phyloP scores from a whole-genome alignment of 2,888 invertebrate genomes.

The Sialis fuliginosa region DNA sequence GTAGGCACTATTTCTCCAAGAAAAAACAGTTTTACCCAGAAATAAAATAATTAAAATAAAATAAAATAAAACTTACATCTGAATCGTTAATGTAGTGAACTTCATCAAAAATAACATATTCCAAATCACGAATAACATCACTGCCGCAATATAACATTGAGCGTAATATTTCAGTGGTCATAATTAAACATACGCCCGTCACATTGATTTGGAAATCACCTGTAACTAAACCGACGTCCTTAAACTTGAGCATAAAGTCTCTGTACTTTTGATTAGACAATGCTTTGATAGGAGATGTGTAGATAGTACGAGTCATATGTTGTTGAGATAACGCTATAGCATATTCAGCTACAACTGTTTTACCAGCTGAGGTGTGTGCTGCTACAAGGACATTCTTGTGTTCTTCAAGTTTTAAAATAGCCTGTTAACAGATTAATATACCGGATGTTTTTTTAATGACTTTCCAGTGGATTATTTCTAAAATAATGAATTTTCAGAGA shows the following conservation, averaged over 20 bases:
- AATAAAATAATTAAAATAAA: too few species aligned
- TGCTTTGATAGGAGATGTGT: slow-evolving; percentile 98
- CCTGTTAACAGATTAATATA: slow-evolving; percentile 28
- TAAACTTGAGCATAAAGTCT: slow-evolving; percentile 85
- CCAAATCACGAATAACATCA: slow-evolving; percentile 86
- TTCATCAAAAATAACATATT: slow-evolving; percentile 98
- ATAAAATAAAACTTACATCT: slow-evolving; percentile 41
- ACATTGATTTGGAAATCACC: slow-evolving; percentile 93
- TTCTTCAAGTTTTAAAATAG: slow-evolving; percentile 84
- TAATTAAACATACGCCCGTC: slow-evolving; percentile 86
- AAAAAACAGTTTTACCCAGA: too few species aligned
- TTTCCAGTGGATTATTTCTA: too few species aligned
- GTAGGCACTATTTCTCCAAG: too few species aligned
- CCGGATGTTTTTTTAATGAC: background rate
- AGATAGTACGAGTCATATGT: slow-evolving; percentile 83
- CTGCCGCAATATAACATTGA: slow-evolving; percentile 94
- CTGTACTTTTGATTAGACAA: slow-evolving; percentile 97
- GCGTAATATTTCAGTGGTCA: slow-evolving; percentile 97
- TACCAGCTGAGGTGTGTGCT: slow-evolving; percentile 97
- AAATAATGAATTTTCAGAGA: too few species aligned
- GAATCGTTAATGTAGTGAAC: slow-evolving; percentile 97
- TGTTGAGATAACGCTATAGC: slow-evolving; percentile 90
- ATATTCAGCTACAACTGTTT: slow-evolving; percentile 98
- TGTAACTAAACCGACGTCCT: slow-evolving; percentile 84
- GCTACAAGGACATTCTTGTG: slow-evolving; percentile 95